Evolutionary conservation across 2,113 vertebrate genomes (phyloP).

Genomic region (Myiozetetes cayanensis): DNA sequence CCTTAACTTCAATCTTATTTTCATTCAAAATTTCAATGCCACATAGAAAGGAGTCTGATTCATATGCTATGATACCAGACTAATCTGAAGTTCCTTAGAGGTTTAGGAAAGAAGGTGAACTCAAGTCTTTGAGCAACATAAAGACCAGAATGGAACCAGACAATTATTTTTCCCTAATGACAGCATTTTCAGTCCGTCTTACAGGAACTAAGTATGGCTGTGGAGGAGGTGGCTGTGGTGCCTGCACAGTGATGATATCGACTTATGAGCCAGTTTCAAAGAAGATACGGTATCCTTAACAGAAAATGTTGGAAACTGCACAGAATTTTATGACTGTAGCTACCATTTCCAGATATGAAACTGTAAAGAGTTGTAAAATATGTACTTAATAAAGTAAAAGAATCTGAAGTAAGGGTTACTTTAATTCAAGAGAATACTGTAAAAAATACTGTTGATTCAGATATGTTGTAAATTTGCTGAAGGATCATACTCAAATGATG

Average conservation of each 20-base stretch:
- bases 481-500: not conserved
- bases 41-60: not conserved
- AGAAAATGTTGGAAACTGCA: not conserved
- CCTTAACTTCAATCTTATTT: not conserved
- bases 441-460: not conserved
- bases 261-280: conserved; percentile 72
- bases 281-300: conserved; percentile 77
- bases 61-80: not conserved
- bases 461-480: not conserved
- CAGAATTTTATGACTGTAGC: not conserved
- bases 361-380: not conserved
- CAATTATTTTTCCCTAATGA: conserved; percentile 36
- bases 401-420: not conserved
- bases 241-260: conserved; percentile 86
- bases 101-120: not conserved
- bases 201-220: conserved; percentile 86
- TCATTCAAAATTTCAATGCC: not conserved
- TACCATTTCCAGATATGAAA: not conserved
- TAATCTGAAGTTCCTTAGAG: not conserved
- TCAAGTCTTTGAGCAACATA: not conserved
- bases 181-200: conserved; percentile 69
- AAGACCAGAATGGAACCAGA: not conserved
- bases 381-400: not conserved
- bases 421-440: not conserved
- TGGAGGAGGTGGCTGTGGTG: conserved; percentile 83